Evolutionary conservation across 1,140 invertebrate genomes (phyloP).

Genomic region (Drosophila ficusphila): DNA sequence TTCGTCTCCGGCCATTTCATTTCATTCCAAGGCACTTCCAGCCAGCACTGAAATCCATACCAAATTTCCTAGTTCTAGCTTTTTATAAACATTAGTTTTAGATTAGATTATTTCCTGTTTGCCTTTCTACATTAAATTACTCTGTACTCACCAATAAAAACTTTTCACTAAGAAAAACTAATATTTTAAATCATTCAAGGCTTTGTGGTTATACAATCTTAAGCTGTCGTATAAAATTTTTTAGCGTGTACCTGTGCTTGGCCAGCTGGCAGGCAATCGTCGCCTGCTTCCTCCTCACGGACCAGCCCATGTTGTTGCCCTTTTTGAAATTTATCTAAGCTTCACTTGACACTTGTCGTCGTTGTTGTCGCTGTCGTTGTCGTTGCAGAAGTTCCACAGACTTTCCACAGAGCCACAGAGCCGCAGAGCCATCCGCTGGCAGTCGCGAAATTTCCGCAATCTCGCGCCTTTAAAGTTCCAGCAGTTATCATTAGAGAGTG

Average conservation of each 20-base stretch:
- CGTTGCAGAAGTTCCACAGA: slow-evolving; percentile 6
- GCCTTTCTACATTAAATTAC: no score
- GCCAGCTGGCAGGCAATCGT: slow-evolving; percentile 32
- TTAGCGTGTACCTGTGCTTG: background rate
- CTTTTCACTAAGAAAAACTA: no score
- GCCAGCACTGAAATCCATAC: background rate
- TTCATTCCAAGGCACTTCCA: slow-evolving; percentile 24
- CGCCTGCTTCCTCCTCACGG: slow-evolving; percentile 19
- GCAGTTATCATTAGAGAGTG: slow-evolving; percentile 78
- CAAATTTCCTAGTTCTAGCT: background rate
- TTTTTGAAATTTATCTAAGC: slow-evolving; percentile 83
- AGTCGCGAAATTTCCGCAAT: slow-evolving; percentile 71
- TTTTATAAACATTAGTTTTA: no score
- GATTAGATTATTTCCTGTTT: no score
- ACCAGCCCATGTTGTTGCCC: slow-evolving; percentile 66
- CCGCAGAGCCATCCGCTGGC: slow-evolving; percentile 18
- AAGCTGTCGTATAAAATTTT: no score
- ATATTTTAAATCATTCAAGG: no score
- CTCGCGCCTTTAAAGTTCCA: slow-evolving; percentile 76
- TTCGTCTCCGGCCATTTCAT: slow-evolving; percentile 36
- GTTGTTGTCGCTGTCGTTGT: slow-evolving; percentile 36
- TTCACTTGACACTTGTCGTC: slow-evolving; percentile 79
- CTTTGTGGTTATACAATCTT: no score
- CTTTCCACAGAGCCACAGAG: background rate
- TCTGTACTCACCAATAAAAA: no score